phyloP scores from a whole-genome alignment of 1,140 invertebrate genomes.

The Lysiphlebus fabarum region DNA sequence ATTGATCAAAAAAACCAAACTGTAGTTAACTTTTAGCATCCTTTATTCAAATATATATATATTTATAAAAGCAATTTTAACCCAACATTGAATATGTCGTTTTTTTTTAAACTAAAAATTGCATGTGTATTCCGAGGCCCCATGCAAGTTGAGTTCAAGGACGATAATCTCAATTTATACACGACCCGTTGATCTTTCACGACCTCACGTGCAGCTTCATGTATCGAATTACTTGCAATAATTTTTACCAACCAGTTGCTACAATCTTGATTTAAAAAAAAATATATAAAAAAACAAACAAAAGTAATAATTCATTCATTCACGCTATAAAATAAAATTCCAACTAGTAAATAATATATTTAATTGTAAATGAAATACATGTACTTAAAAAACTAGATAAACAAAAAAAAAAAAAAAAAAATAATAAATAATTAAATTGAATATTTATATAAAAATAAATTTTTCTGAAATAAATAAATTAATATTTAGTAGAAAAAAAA shows the following conservation, averaged over 20 bases:
- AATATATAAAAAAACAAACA: too few relatives aligned
- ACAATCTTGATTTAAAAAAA: too few relatives aligned
- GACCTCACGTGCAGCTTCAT: slow-evolving; percentile 23
- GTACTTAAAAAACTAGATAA: too few relatives aligned
- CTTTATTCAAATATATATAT: slow-evolving; percentile 30
- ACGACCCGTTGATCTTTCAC: slow-evolving; percentile 28
- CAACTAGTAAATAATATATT: too few relatives aligned
- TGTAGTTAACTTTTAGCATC: slow-evolving; percentile 29
- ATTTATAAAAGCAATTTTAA: slow-evolving; percentile 25
- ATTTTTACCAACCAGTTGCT: slow-evolving; percentile 6
- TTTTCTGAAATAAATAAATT: too few relatives aligned
- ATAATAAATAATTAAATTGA: too few relatives aligned
- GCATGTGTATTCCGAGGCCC: slow-evolving; percentile 6
- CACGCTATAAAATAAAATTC: too few relatives aligned
- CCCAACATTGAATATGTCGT: slow-evolving; percentile 7
- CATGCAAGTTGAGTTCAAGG: slow-evolving; percentile 33
- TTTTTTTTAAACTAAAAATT: background rate
- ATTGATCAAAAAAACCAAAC: background rate
- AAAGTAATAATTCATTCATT: too few relatives aligned
- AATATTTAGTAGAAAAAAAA: too few relatives aligned
- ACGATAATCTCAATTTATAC: slow-evolving; percentile 30
- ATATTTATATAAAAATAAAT: too few relatives aligned
- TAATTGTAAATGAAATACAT: too few relatives aligned
- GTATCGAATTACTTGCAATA: slow-evolving; percentile 24
- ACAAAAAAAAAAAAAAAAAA: too few relatives aligned